These are phyloP conservation scores for Helleia helle DNA, from an alignment of 2,888 invertebrate species.

Conservation along the genomic window DNA sequence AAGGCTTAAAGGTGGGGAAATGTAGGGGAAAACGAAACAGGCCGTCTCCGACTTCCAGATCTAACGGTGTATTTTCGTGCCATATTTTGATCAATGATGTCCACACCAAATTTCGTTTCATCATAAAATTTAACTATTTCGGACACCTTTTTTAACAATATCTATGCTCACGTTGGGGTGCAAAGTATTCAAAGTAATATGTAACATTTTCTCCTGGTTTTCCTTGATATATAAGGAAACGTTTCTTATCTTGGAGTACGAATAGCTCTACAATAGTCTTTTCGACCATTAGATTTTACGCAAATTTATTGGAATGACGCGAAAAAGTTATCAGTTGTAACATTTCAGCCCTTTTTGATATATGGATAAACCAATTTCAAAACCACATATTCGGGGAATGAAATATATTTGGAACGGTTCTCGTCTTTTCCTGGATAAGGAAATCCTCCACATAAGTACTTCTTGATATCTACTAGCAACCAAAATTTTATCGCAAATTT, in stretches of 20 bases:
- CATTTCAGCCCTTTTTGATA: not conserved
- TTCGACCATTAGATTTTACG: not conserved
- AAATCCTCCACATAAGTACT: too few species aligned
- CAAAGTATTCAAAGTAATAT: slow-evolving; percentile 8
- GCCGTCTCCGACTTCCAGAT: slow-evolving; percentile 10
- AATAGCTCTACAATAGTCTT: slow-evolving; percentile 1
- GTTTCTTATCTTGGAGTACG: slow-evolving; percentile 1
- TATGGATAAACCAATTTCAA: not conserved
- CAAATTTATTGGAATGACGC: not conserved
- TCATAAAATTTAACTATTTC: slow-evolving; percentile 8
- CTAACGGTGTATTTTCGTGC: slow-evolving; percentile 8
- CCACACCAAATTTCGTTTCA: slow-evolving; percentile 11
- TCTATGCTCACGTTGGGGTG: slow-evolving; percentile 4
- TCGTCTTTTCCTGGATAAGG: too few species aligned
- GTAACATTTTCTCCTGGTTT: slow-evolving; percentile 11
- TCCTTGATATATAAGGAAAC: slow-evolving; percentile 10
- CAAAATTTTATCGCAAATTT: too few species aligned
- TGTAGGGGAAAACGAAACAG: slow-evolving; percentile 13
- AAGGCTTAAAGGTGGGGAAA: too few species aligned
- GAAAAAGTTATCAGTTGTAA: not conserved
- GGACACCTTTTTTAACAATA: slow-evolving; percentile 1
- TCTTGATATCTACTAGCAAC: too few species aligned
- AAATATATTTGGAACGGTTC: not conserved
- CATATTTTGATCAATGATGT: slow-evolving; percentile 12
- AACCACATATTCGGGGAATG: not conserved